A percentile compares a stretch with the other conserved stretches of the same genome.
phyloP scores from a whole-genome alignment of 2,797 vertebrate genomes.

The Notolabrus celidotus region DNA sequence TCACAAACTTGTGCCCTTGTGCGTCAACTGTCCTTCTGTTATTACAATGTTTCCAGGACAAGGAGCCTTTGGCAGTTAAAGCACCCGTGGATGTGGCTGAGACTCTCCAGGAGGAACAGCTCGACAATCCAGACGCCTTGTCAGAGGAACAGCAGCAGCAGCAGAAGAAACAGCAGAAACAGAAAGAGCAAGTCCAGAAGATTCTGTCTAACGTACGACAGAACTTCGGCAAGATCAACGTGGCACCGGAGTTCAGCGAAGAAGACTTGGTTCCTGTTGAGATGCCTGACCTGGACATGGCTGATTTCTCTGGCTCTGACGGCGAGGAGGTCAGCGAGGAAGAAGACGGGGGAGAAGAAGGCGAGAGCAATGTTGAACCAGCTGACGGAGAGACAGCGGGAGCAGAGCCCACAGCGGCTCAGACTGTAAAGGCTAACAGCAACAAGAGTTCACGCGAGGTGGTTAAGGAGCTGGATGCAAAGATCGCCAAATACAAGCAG shows the following conservation, averaged over 20 bases:
- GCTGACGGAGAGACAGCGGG: slow-evolving; percentile 34
- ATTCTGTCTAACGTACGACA: slow-evolving; percentile 90
- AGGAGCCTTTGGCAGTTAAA: slow-evolving; percentile 48
- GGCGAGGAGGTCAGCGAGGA: slow-evolving; percentile 73
- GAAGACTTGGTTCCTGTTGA: slow-evolving; percentile 95
- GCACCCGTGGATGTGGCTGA: slow-evolving; percentile 41
- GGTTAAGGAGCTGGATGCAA: slow-evolving; percentile 91
- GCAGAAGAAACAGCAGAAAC: slow-evolving; percentile 50
- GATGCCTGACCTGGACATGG: slow-evolving; percentile 86
- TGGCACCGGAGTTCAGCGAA: slow-evolving; percentile 92
- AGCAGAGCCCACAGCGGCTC: slow-evolving; percentile 17
- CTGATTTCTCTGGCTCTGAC: slow-evolving; percentile 79
- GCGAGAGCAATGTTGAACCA: slow-evolving; percentile 31
- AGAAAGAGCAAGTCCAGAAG: slow-evolving; percentile 82
- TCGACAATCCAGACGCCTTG: slow-evolving; percentile 36
- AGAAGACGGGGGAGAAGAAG: slow-evolving; percentile 35
- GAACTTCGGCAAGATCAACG: slow-evolving; percentile 96
- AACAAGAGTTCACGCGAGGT: slow-evolving; percentile 80
- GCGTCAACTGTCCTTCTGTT: slow-evolving; percentile 10
- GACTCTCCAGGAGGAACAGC: slow-evolving; percentile 54
- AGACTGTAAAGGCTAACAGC: slow-evolving; percentile 41
- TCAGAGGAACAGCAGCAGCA: slow-evolving; percentile 47
- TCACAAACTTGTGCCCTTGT: neutral
- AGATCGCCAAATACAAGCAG: slow-evolving; percentile 95
- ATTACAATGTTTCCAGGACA: slow-evolving; percentile 46